A percentile compares a stretch with the other conserved stretches of the same genome.
phyloP scores from a whole-genome alignment of 2,113 vertebrate species.

The Chaetura pelagica region DNA sequence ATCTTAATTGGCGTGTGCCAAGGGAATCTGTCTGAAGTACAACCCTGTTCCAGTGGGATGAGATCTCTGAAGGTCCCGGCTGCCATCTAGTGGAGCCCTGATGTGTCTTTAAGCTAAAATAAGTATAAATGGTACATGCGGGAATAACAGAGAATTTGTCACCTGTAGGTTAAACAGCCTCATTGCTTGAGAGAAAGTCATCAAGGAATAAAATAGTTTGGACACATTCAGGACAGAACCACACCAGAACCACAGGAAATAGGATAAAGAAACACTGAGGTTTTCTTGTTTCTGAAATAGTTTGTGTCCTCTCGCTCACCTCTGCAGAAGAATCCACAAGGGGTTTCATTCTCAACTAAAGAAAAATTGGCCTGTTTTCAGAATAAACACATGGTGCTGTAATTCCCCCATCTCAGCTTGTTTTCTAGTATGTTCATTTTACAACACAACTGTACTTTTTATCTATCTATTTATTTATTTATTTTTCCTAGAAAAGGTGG shows the following conservation, averaged over 20 bases:
- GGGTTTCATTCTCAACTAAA: neutral
- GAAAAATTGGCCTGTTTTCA: neutral
- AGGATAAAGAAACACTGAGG: neutral
- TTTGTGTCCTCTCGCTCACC: neutral
- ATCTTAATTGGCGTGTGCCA: neutral
- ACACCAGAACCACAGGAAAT: neutral
- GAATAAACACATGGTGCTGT: neutral
- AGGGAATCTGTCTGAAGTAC: rapidly evolving
- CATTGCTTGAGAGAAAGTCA: neutral
- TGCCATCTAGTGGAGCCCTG: slow-evolving; percentile 56
- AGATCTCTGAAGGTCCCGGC: neutral
- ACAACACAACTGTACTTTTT: too few relatives aligned
- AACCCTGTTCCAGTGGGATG: rapidly evolving
- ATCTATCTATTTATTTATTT: too few relatives aligned
- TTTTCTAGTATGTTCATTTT: neutral
- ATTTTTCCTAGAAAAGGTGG: neutral
- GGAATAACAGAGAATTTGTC: neutral
- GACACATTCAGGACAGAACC: neutral
- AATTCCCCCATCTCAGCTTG: rapidly evolving
- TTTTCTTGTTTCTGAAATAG: neutral
- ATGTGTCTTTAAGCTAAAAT: neutral
- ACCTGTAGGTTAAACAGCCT: neutral
- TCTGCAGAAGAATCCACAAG: neutral
- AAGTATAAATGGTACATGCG: rapidly evolving
- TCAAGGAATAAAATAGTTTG: neutral